Conservation (phyloP, 64 coral and sea anemone species). For the Montipora efflorescens region DNA sequence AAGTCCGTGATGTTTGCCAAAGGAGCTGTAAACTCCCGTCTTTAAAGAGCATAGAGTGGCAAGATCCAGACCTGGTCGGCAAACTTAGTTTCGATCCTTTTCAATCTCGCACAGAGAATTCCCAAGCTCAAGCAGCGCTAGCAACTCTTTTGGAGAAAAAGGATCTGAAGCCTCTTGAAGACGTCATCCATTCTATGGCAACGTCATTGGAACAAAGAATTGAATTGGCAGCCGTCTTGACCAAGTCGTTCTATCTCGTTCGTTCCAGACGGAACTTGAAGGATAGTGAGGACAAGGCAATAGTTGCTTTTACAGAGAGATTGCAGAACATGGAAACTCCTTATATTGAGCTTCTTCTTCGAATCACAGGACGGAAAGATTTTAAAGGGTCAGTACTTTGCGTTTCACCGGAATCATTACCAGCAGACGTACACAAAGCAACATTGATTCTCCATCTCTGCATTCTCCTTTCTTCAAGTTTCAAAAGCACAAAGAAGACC, state of each 20-base stretch:
- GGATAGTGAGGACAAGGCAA: slow-evolving; percentile 86
- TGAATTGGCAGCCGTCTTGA: slow-evolving; percentile 43
- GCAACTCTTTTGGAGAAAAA: slow-evolving; percentile 18
- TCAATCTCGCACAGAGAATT: background rate
- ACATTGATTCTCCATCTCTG: slow-evolving; percentile 65
- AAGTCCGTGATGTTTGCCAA: slow-evolving; percentile 48
- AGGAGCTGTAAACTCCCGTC: slow-evolving; percentile 42
- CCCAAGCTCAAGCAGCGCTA: slow-evolving; percentile 33
- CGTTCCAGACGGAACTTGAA: slow-evolving; percentile 65
- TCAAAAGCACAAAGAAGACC: slow-evolving; percentile 4
- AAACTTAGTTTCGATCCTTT: slow-evolving; percentile 38
- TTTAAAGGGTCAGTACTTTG: slow-evolving; percentile 47
- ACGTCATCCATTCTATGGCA: slow-evolving; percentile 24
- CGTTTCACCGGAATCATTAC: slow-evolving; percentile 64
- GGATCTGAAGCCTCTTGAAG: slow-evolving; percentile 11
- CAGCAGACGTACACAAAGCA: slow-evolving; percentile 70
- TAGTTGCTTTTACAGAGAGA: slow-evolving; percentile 25
- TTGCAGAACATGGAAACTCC: slow-evolving; percentile 26
- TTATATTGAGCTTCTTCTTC: slow-evolving; percentile 52
- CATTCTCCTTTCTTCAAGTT: slow-evolving; percentile 61
- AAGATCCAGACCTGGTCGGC: background rate
- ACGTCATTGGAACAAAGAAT: slow-evolving; percentile 23
- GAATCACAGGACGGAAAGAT: slow-evolving; percentile 57
- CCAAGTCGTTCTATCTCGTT: slow-evolving; percentile 72
- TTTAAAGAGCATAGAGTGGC: slow-evolving; percentile 48